phyloP scores from a whole-genome alignment of 2,888 invertebrate species.

The Liodrosophila aerea region DNA sequence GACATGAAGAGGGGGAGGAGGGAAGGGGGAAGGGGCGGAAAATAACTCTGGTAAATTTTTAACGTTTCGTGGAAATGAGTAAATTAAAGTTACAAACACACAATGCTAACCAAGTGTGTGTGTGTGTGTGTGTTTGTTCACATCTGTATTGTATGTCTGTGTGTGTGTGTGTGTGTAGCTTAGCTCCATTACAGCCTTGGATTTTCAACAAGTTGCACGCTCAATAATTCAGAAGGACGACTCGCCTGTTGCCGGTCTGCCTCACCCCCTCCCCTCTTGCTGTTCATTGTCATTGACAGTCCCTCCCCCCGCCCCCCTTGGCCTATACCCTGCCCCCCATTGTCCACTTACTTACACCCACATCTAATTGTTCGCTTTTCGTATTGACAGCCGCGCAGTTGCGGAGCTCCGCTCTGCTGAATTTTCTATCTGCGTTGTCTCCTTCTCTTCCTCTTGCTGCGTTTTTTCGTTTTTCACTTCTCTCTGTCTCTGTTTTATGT shows the following conservation, averaged over 20 bases:
- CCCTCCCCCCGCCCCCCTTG: neutral
- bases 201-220: conserved; percentile 70
- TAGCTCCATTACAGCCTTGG: conserved; percentile 55
- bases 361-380: conserved; percentile 67
- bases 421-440: conserved; percentile 57
- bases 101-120: conserved; percentile 1
- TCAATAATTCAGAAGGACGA: conserved; percentile 73
- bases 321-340: neutral
- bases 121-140: no score
- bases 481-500: conserved; percentile 37
- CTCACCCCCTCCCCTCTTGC: conserved; percentile 5
- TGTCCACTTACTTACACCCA: conserved; percentile 25
- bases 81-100: conserved; percentile 56
- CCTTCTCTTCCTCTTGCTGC: conserved; percentile 9
- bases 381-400: conserved; percentile 70
- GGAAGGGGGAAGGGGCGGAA: conserved; percentile 38
- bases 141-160: no score
- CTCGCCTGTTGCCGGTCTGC: conserved; percentile 56
- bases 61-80: conserved; percentile 65
- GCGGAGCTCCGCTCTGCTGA: conserved; percentile 66
- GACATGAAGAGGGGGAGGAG: conserved; percentile 25
- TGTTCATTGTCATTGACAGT: conserved; percentile 52
- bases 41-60: conserved; percentile 65
- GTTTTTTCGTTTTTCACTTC: conserved; percentile 23
- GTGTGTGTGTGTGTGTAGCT: neutral